Base-by-base conservation (phyloP, 2,797 vertebrate genomes). In the Lates japonicus region DNA sequence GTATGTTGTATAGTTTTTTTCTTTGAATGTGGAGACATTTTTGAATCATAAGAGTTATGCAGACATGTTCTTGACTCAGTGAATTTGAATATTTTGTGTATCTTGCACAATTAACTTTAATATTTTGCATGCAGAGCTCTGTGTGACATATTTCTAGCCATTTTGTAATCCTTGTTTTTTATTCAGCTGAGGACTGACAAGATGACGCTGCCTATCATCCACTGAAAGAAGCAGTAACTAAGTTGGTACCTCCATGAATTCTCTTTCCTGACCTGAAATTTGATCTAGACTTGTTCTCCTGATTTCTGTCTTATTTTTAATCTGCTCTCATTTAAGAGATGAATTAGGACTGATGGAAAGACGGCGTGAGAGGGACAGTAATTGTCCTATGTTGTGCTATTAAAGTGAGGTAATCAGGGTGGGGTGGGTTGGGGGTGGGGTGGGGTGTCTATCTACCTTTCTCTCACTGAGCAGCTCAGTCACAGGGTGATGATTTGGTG, bases 401-500 rank as follows among this genome's bases (percentile, higher is more conserved):
- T 82, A 59, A 72, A 76, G 63, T 81, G 49, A 84, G 44, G 71
- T 84, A 66, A 83, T 70, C 68, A 54, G 69, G 44, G 16, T 51
- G 67, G 41, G 25, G 52, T 39, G 33, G 48, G 22, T 54, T 31
- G 67, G 39, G 46, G 39, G 22, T 52, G 60, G 35, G 39, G 62
- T 25, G 13, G 69, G 20, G 22, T 55, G 77, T 74, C 42, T 76
- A 72, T 83, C 76, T 82, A 82, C 77, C 81, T 80, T 78, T 75
- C 70, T 77, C 42, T 84, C 60, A 65, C 57, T 57, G 55, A 81
- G 80, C 65, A 66, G 61, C 63, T 83, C 71, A 54, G 65, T 70
- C 74, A 74, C 76, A 79, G 42, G 3, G 77, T 59, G 70, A 70
- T 64, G 86, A 85, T 85, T 85, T 82, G 74, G 48, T 80, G 81